These are phyloP conservation scores for Microcebus griseorufus DNA, from an alignment of 2,113 vertebrate genomes.

Conservation along the genomic window DNA sequence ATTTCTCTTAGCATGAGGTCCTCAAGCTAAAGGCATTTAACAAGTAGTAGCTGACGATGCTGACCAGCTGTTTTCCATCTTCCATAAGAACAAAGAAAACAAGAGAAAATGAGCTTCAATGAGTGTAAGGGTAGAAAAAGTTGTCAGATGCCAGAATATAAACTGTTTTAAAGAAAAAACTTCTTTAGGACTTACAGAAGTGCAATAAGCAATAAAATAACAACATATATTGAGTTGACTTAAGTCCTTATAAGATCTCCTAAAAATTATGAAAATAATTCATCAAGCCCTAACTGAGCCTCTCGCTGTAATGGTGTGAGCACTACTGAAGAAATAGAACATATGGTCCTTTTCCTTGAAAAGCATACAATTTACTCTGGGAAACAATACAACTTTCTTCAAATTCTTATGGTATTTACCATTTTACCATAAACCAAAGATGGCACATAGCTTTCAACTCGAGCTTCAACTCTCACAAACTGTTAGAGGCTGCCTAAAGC, in stretches of 20 bases:
- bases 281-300: background rate
- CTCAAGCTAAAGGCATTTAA: constrained; percentile 44
- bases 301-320: background rate
- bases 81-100: constrained; percentile 60
- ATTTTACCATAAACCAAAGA: constrained; percentile 11
- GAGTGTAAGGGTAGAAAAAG: constrained; percentile 26
- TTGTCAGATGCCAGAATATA: constrained; percentile 1
- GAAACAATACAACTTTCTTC: constrained; percentile 25
- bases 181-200: constrained; percentile 15
- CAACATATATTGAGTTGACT: background rate
- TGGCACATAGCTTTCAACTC: background rate
- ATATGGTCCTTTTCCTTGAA: background rate
- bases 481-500: background rate
- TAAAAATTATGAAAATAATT: constrained; percentile 42
- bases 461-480: background rate
- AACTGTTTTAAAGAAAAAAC: background rate
- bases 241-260: background rate
- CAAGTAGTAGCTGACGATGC: constrained; percentile 12
- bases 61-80: constrained; percentile 65
- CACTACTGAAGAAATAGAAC: background rate
- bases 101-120: constrained; percentile 37
- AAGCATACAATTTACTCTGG: background rate
- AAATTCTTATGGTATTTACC: constrained; percentile 9
- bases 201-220: background rate
- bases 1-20: constrained; percentile 15